phyloP scores from a whole-genome alignment of 2,113 vertebrate genomes.

The Cathartes aura region DNA sequence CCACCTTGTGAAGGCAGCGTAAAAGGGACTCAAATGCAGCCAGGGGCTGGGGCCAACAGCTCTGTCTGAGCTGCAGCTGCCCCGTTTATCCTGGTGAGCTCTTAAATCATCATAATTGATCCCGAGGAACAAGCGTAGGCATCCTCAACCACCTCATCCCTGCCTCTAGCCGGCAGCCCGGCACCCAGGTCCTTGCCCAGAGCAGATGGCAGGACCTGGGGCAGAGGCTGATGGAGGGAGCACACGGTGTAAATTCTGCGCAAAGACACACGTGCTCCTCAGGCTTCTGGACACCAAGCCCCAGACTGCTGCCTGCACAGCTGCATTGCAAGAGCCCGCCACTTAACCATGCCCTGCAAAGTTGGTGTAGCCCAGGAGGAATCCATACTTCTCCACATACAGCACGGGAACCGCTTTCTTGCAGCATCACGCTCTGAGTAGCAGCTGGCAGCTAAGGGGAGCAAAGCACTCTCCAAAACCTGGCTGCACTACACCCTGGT shows the following conservation, averaged over 20 bases:
- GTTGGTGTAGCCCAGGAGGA: background rate
- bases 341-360: background rate
- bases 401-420: background rate
- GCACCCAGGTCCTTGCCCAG: background rate
- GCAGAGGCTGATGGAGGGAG: background rate
- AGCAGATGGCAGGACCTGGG: background rate
- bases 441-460: background rate
- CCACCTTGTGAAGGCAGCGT: background rate
- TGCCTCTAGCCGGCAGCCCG: background rate
- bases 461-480: background rate
- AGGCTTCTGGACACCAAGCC: background rate
- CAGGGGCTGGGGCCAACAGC: background rate
- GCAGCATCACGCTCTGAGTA: background rate
- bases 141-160: background rate
- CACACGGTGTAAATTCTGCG: background rate
- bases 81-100: background rate
- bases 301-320: background rate
- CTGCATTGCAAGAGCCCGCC: fast-evolving
- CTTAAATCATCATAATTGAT: background rate
- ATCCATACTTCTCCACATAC: background rate
- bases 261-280: background rate
- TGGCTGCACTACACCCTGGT: background rate
- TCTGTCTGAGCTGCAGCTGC: background rate
- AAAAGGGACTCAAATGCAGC: background rate
- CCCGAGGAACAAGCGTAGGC: background rate